phyloP scores from a whole-genome alignment of 2,113 vertebrate genomes.

The mouse (Mus musculus) region GRCm39 chrX:7536501-7537000 shows the following conservation, averaged over 20 bases:
- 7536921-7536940: slow-evolving; percentile 49
- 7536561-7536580: slow-evolving; percentile 57
- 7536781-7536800: slow-evolving; percentile 45
- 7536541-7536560: slow-evolving; percentile 40
- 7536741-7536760: slow-evolving; percentile 56
- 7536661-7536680: slow-evolving; percentile 27
- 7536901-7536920: background rate
- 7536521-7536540: slow-evolving; percentile 47
- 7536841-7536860: slow-evolving; percentile 6
- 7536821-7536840: slow-evolving; percentile 64
- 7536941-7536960: background rate
- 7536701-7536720: slow-evolving; percentile 16
- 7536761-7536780: background rate
- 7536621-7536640: background rate
- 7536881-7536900: background rate
- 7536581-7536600: slow-evolving; percentile 32
- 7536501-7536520: slow-evolving; percentile 13
- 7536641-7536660: background rate
- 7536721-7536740: slow-evolving; percentile 10
- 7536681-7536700: slow-evolving; percentile 17
- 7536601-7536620: background rate
- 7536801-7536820: slow-evolving; percentile 65
- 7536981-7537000: slow-evolving; percentile 66
- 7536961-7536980: background rate
- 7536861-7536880: background rate